Conservation (phyloP, 2,888 invertebrate species). For the Melinaea marsaeus region DNA sequence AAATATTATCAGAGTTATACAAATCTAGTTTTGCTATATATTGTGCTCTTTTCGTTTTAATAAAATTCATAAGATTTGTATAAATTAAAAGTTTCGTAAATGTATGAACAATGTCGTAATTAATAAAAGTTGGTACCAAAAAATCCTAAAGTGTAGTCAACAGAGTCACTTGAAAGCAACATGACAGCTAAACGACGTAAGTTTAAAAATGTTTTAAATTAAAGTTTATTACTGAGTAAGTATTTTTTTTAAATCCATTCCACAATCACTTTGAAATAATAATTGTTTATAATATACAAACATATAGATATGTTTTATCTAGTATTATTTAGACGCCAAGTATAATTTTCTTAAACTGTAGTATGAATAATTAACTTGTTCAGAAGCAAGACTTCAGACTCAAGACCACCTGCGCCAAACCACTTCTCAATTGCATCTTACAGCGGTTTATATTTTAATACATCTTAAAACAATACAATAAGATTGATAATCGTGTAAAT, state of each 20-base stretch:
- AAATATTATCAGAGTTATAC: too few species aligned
- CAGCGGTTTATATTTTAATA: background rate
- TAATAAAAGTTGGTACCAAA: background rate
- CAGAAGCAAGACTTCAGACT: constrained; percentile 39
- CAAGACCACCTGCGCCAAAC: constrained; percentile 57
- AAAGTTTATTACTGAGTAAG: constrained; percentile 50
- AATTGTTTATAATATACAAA: too few species aligned
- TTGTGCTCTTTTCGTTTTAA: too few species aligned
- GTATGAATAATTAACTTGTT: constrained; percentile 55
- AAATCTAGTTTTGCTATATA: too few species aligned
- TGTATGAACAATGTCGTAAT: background rate
- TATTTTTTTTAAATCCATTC: constrained; percentile 29
- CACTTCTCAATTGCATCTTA: constrained; percentile 17
- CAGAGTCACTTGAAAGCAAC: constrained; percentile 49
- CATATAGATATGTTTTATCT: too few species aligned
- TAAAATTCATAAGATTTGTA: too few species aligned
- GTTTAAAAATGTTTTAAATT: constrained; percentile 60
- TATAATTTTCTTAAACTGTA: constrained; percentile 25
- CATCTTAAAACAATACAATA: background rate
- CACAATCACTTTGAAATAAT: too few species aligned
- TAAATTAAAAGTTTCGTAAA: background rate
- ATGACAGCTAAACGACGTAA: constrained; percentile 53
- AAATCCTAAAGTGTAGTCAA: constrained; percentile 36
- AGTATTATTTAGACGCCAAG: background rate
- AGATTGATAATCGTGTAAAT: constrained; percentile 5